A percentile compares a stretch with the other conserved stretches of the same genome.
These are phyloP conservation scores for Lagorchestes hirsutus DNA, from an alignment of 2,797 vertebrate species.

Conservation along the genomic window DNA sequence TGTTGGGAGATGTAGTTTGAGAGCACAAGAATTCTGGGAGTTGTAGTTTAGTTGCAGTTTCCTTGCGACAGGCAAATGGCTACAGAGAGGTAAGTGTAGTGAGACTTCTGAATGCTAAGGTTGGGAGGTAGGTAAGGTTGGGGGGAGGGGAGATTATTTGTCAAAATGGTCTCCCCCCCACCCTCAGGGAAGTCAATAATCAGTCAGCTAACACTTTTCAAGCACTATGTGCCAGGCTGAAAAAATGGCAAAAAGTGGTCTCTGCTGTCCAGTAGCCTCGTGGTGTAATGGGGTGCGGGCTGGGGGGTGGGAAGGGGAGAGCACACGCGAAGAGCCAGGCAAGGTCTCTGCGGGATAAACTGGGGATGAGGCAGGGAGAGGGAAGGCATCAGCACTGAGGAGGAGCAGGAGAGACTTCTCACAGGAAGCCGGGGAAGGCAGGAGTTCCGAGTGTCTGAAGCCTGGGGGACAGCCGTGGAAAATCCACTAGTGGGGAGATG, in stretches of 20 bases:
- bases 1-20: background rate
- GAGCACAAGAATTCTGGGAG: background rate
- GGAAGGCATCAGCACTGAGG: background rate
- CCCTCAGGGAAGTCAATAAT: background rate
- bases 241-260: background rate
- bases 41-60: background rate
- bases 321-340: background rate
- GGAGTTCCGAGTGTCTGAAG: background rate
- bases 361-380: background rate
- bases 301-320: background rate
- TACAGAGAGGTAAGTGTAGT: background rate
- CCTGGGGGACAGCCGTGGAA: background rate
- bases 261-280: background rate
- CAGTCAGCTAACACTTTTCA: background rate
- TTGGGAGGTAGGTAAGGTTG: background rate
- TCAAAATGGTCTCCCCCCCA: accelerated
- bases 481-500: background rate
- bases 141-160: background rate
- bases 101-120: background rate
- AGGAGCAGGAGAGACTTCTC: background rate
- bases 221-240: background rate
- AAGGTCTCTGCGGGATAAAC: background rate
- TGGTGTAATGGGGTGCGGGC: background rate
- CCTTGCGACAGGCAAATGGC: background rate
- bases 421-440: background rate